Conservation (phyloP, 2,888 invertebrate species). For the Seladonia tumulorum region DNA sequence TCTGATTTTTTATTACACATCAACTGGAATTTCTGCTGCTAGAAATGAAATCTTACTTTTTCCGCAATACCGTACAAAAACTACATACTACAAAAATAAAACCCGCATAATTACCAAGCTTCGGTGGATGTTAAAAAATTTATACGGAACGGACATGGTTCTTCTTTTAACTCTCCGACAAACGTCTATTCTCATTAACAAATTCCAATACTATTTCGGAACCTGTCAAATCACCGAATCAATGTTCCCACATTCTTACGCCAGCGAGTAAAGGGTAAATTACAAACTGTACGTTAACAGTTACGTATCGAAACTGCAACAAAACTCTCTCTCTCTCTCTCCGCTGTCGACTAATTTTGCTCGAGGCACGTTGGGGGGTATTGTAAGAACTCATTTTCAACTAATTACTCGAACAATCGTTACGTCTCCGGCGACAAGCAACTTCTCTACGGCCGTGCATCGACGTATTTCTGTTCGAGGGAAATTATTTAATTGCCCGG, state of each 20-base stretch:
- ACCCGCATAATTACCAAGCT: background rate
- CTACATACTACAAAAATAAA: background rate
- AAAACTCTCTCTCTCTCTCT: background rate
- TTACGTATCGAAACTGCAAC: background rate
- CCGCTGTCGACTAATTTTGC: background rate
- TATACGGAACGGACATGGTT: background rate
- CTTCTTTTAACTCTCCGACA: background rate
- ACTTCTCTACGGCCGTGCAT: background rate
- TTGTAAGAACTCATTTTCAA: background rate
- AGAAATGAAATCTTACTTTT: background rate
- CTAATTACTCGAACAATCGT: background rate
- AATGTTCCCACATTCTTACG: background rate
- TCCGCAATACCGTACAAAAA: too few species aligned
- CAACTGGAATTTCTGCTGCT: background rate
- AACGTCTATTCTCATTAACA: background rate
- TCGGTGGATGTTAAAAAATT: background rate
- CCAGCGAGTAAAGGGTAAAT: background rate
- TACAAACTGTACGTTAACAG: background rate
- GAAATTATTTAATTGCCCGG: background rate
- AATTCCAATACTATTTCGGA: background rate
- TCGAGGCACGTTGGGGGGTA: background rate
- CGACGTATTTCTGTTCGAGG: background rate
- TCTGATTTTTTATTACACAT: constrained; percentile 1
- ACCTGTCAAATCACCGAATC: background rate
- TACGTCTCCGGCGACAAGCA: background rate